Conservation (phyloP, 2,113 vertebrate species). For the Madoqua kirkii region DNA sequence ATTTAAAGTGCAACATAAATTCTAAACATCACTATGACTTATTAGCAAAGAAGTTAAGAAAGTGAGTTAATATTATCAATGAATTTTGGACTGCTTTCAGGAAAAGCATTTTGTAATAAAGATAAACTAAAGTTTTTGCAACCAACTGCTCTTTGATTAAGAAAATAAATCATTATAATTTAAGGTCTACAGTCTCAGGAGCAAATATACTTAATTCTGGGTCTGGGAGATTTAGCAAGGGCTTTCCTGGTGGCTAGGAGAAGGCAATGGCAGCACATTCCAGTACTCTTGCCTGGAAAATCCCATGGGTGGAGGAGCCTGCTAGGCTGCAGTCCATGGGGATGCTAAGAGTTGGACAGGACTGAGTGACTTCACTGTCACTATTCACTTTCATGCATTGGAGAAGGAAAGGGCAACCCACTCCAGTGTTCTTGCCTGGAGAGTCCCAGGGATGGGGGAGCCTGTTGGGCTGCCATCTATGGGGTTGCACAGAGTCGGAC, state of each 20-base stretch:
- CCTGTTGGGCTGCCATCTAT: no score
- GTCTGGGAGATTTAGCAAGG: neutral
- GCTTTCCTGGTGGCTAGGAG: neutral
- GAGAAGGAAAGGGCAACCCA: no score
- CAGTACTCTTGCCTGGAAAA: no score
- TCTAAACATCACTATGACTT: neutral
- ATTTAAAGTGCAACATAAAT: neutral
- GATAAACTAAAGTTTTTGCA: neutral
- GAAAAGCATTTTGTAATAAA: neutral
- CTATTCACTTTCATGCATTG: no score
- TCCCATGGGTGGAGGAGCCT: no score
- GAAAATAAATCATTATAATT: neutral
- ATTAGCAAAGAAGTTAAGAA: neutral
- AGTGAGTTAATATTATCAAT: neutral
- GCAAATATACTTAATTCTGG: neutral
- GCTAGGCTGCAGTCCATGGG: no score
- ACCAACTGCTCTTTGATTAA: neutral
- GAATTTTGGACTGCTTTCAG: neutral
- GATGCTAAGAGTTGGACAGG: no score
- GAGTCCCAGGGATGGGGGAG: no score
- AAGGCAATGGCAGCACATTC: no score
- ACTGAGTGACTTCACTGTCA: no score
- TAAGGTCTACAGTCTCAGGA: neutral
- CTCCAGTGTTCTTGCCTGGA: no score
- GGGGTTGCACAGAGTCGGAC: no score